A percentile compares a stretch with the other conserved stretches of the same genome.
phyloP scores from a whole-genome alignment of 2,888 invertebrate species.

The Caprella mutica region DNA sequence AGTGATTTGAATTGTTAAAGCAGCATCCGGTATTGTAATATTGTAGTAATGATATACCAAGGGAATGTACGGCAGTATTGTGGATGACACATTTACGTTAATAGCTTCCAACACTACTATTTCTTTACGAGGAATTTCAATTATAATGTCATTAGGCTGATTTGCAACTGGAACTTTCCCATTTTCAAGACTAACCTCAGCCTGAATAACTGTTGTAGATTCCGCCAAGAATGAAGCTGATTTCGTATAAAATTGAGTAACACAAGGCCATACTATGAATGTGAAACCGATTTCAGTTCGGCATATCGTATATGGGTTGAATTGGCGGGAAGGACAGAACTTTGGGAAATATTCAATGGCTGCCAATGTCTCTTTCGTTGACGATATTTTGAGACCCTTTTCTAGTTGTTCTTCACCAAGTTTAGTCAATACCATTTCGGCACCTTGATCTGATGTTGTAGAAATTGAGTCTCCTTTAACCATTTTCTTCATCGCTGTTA shows the following conservation, averaged over 20 bases:
- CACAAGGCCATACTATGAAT: slow-evolving; percentile 18
- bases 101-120: slow-evolving; percentile 5
- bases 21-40: slow-evolving; percentile 13
- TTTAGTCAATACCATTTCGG: slow-evolving; percentile 15
- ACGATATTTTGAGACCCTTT: slow-evolving; percentile 9
- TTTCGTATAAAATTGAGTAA: slow-evolving; percentile 20
- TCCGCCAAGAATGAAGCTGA: slow-evolving; percentile 1
- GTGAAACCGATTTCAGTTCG: slow-evolving; percentile 15
- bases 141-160: slow-evolving; percentile 13
- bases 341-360: slow-evolving; percentile 8
- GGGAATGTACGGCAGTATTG: slow-evolving; percentile 7
- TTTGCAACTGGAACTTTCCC: slow-evolving; percentile 11
- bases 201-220: slow-evolving; percentile 9
- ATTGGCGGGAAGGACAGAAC: slow-evolving; percentile 20
- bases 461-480: slow-evolving; percentile 16
- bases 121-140: slow-evolving; percentile 19
- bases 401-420: slow-evolving; percentile 11
- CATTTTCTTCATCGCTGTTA: slow-evolving; percentile 3
- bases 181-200: slow-evolving; percentile 5
- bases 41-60: slow-evolving; percentile 26
- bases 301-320: slow-evolving; percentile 11
- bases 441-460: slow-evolving; percentile 16
- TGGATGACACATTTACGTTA: slow-evolving; percentile 6
- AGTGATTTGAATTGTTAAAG: slow-evolving; percentile 18
- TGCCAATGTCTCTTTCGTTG: slow-evolving; percentile 4